phyloP scores from a whole-genome alignment of 1,140 invertebrate species.

The Magallana angulata region DNA sequence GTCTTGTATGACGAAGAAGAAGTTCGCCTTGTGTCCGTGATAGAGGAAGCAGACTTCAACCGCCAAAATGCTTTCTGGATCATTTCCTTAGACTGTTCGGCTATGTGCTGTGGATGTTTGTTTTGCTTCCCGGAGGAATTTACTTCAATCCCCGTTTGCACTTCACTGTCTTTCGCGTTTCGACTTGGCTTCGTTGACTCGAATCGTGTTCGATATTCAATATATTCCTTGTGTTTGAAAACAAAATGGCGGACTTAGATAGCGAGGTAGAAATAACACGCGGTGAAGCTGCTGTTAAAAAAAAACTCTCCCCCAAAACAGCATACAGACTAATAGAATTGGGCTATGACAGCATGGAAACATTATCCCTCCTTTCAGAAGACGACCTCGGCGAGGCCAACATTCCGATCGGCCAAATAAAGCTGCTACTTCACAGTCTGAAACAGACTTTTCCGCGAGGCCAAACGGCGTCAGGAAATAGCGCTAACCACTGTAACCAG shows the following conservation, averaged over 20 bases:
- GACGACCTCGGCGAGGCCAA: conserved; percentile 5
- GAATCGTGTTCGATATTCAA: background rate
- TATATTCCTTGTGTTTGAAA: too few relatives aligned
- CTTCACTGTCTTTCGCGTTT: background rate
- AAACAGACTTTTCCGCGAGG: background rate
- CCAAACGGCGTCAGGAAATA: background rate
- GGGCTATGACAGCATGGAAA: conserved; percentile 46
- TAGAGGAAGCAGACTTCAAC: too few relatives aligned
- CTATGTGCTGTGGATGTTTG: background rate
- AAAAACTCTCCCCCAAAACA: background rate
- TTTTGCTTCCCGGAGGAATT: background rate
- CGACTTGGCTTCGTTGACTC: background rate
- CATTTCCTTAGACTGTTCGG: background rate
- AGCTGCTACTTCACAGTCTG: background rate
- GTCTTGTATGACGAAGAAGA: too few relatives aligned
- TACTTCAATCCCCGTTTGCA: background rate
- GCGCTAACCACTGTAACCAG: background rate
- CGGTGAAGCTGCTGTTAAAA: background rate
- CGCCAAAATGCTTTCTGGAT: too few relatives aligned
- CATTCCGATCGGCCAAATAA: conserved; percentile 38
- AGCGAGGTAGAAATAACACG: background rate
- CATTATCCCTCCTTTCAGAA: background rate
- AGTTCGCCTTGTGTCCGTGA: too few relatives aligned
- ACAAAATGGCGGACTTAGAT: background rate
- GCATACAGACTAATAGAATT: background rate